A percentile compares a stretch with the other conserved stretches of the same genome.
phyloP scores from a whole-genome alignment of 2,888 invertebrate species.

The Myathropa florea region DNA sequence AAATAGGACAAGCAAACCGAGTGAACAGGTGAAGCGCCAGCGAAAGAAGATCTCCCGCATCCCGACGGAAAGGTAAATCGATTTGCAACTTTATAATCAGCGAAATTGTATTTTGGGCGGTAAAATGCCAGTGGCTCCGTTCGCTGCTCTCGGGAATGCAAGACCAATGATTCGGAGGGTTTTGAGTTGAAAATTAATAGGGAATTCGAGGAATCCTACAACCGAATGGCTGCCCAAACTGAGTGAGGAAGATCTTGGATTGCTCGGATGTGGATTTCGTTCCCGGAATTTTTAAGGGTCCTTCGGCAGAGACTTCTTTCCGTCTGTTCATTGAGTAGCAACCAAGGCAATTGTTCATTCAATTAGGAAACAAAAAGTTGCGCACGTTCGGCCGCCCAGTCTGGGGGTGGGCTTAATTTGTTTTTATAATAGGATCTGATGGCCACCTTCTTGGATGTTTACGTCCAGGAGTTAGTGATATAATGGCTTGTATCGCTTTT shows the following conservation, averaged over 20 bases:
- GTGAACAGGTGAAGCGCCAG: slow-evolving; percentile 16
- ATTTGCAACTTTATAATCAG: slow-evolving; percentile 48
- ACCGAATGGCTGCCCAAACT: slow-evolving; percentile 8
- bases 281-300: neutral
- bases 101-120: slow-evolving; percentile 15
- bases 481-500: too few species aligned
- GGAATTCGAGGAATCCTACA: slow-evolving; percentile 35
- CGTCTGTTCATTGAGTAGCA: slow-evolving; percentile 18
- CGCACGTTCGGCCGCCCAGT: neutral
- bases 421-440: slow-evolving; percentile 4
- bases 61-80: slow-evolving; percentile 29
- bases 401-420: neutral
- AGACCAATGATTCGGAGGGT: neutral
- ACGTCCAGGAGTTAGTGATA: too few species aligned
- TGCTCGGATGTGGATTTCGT: too few species aligned
- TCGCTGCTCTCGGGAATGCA: neutral
- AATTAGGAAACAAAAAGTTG: slow-evolving; percentile 31
- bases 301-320: neutral
- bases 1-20: slow-evolving; percentile 1
- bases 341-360: slow-evolving; percentile 38
- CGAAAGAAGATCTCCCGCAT: neutral
- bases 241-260: neutral
- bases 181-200: slow-evolving; percentile 40
- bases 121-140: neutral
- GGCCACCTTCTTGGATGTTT: neutral